Base-by-base conservation (phyloP, 1,140 invertebrate species). In the Adoxophyes honmai region DNA sequence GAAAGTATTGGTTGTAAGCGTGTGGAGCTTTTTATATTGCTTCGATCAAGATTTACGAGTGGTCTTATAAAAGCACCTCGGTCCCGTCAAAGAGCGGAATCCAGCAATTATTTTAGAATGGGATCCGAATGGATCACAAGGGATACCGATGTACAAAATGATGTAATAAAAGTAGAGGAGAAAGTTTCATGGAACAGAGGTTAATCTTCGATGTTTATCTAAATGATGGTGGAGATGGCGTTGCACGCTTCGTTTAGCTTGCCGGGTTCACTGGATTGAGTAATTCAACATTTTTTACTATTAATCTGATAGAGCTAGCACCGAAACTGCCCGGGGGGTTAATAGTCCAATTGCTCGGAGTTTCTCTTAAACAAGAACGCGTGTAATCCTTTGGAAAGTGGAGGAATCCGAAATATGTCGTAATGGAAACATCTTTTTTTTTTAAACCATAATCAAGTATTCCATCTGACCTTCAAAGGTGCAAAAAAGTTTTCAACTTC, bases 41-140 rank as follows among this genome's bases (percentile, higher is more conserved):
- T 68, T 71, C 78, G 72, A 79, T 79, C 77, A 74, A 83, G 77
- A 87, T 85, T 85, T 85, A 85, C 75, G 68, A 73, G 71, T 65
- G 58, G 71, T 63, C 69, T 68, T 73, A 55, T 52, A 59, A 66
- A 28, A 59, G 55, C 64, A 70, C 71, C 62, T 60, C 61, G 28
- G 11, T 58, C 16, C 34, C 44, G 34, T 44, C 44, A 16, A 21
- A 28, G 15, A 11, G 21, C 55, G 58, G 62, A 62, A 55, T 68
- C 70, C 70, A 69, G 68, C 65, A 81, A 83, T 85, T 83, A 83
- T 70, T 72, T 70, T 68, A 70, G 68, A 78, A 74, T 75, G 67
- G 64, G 68, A 71, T 70, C 69, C 72, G 60, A 64, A 68, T 66
- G 64, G 60, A 70, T 70, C 57, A 68, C 66, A 61, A 15, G 54